Evolutionary conservation across 2,113 vertebrate genomes (phyloP).

Genomic region (Amazona guildingii): DNA sequence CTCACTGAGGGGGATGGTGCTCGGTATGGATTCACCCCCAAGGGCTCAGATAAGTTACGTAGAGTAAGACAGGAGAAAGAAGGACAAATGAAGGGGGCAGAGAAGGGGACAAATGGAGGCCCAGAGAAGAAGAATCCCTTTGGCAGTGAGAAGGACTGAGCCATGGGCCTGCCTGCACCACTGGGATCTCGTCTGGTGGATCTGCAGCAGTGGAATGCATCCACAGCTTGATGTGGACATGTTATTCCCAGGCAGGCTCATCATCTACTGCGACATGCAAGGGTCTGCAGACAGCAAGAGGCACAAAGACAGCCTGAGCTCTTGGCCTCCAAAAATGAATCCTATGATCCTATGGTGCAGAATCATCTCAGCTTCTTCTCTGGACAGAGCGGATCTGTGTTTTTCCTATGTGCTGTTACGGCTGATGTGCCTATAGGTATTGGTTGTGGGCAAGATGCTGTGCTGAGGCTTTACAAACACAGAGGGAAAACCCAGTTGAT

Average conservation of each 20-base stretch:
- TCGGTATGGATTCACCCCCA: not conserved
- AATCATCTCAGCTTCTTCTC: not conserved
- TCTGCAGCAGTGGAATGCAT: not conserved
- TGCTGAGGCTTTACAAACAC: not conserved
- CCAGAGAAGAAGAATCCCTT: not conserved
- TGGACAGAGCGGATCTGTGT: not conserved
- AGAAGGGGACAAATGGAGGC: not conserved
- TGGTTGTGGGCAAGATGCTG: not conserved
- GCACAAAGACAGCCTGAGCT: not conserved
- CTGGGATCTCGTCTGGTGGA: not conserved
- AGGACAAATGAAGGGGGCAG: not conserved
- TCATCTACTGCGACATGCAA: not conserved
- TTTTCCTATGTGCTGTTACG: rapidly evolving
- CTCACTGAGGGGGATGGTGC: too few relatives aligned
- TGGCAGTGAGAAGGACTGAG: not conserved
- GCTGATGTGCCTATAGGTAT: not conserved
- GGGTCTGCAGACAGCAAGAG: not conserved
- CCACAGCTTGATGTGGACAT: not conserved
- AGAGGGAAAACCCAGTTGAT: not conserved
- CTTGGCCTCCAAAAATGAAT: not conserved
- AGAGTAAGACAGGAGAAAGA: not conserved
- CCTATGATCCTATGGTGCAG: not conserved
- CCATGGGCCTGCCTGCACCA: not conserved
- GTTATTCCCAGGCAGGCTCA: not conserved
- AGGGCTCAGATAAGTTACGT: not conserved